Percentiles rank a stretch among this genome's conserved stretches.
These are phyloP conservation scores for Athene noctua DNA, from an alignment of 2,113 vertebrate genomes.

Conservation along the genomic window DNA sequence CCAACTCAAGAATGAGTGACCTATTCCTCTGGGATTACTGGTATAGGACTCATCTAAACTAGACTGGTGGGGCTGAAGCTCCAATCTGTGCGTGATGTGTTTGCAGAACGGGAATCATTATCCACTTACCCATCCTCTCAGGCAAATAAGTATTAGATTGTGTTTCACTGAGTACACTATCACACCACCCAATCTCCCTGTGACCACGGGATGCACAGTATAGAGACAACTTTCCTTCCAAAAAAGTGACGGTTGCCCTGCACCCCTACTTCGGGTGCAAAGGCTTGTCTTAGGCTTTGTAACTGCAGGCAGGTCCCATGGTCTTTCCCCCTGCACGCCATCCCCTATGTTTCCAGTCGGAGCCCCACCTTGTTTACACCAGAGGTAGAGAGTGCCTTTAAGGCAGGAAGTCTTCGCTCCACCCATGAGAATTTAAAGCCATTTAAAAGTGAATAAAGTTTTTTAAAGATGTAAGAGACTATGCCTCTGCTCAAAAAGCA, in stretches of 20 bases:
- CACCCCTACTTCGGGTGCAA: background rate
- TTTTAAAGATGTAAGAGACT: background rate
- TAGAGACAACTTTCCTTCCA: background rate
- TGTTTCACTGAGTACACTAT: background rate
- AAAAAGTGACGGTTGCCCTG: background rate
- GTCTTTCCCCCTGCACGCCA: background rate
- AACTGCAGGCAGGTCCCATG: background rate
- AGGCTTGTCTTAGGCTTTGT: background rate
- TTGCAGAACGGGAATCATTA: background rate
- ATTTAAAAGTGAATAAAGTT: background rate
- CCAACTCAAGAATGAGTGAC: background rate
- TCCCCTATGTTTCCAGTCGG: background rate
- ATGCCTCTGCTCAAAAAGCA: background rate
- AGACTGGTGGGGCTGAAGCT: background rate
- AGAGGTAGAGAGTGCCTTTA: background rate
- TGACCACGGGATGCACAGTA: background rate
- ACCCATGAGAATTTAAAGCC: background rate
- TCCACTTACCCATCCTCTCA: background rate
- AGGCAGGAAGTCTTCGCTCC: background rate
- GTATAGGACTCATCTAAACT: background rate
- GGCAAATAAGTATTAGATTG: background rate
- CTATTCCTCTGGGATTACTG: background rate
- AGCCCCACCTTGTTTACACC: background rate
- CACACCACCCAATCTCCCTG: background rate
- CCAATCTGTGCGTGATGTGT: background rate